Evolutionary conservation across 2,888 invertebrate species (phyloP).

Genomic region (Dugesia japonica): DNA sequence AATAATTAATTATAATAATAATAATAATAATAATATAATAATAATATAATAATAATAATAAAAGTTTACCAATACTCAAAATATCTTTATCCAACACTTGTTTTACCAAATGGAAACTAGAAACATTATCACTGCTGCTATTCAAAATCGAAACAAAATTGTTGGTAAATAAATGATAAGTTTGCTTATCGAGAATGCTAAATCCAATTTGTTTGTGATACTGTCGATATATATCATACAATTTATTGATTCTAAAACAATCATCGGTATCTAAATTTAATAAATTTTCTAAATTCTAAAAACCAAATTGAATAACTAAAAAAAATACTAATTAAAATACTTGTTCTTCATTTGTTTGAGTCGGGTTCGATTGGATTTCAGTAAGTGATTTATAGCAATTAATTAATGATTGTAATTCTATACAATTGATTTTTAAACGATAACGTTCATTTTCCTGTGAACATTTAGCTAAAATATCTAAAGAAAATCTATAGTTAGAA

Average conservation of each 20-base stretch:
- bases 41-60: too few species aligned
- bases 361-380: neutral
- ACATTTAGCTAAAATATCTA: neutral
- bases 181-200: neutral
- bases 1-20: too few species aligned
- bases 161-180: neutral
- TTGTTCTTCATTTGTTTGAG: neutral
- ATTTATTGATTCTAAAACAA: neutral
- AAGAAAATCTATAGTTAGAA: too few species aligned
- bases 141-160: neutral
- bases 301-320: neutral
- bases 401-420: neutral
- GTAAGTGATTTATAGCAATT: neutral
- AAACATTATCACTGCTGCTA: neutral
- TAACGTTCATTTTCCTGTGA: neutral
- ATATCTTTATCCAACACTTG: neutral
- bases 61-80: neutral
- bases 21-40: too few species aligned
- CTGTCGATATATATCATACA: neutral
- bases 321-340: neutral
- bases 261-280: neutral
- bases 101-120: neutral
- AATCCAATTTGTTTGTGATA: neutral
- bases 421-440: neutral
- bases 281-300: neutral